Conservation (phyloP, 2,888 invertebrate genomes). For the Eulithis testata region DNA sequence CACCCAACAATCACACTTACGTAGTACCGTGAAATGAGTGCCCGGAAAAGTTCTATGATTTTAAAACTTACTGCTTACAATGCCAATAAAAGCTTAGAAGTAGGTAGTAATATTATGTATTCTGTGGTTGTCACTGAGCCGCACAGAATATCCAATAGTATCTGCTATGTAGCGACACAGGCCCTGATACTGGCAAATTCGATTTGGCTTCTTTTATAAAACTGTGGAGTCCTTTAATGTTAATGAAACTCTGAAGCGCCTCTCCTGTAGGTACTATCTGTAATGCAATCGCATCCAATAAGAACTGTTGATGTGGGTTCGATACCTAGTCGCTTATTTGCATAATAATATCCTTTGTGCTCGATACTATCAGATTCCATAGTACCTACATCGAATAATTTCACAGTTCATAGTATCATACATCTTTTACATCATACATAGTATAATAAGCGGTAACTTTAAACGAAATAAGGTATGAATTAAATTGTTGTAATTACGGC, state of each 20-base stretch:
- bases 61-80: too few species aligned
- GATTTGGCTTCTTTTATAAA: constrained; percentile 13
- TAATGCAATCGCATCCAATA: constrained; percentile 69
- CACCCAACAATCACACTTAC: too few species aligned
- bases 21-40: too few species aligned
- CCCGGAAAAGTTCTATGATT: too few species aligned
- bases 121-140: too few species aligned
- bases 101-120: too few species aligned
- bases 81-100: too few species aligned
- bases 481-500: too few species aligned
- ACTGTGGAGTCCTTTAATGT: constrained; percentile 25
- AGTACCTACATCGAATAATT: constrained; percentile 16
- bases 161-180: neutral
- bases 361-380: constrained; percentile 42
- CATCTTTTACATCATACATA: constrained; percentile 8
- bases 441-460: constrained; percentile 13
- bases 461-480: too few species aligned
- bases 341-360: constrained; percentile 65
- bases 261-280: constrained; percentile 51
- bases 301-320: constrained; percentile 66
- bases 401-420: constrained; percentile 12
- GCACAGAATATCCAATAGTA: too few species aligned
- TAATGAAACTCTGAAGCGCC: constrained; percentile 29
- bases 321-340: constrained; percentile 60
- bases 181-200: constrained; percentile 10